phyloP scores from a whole-genome alignment of 2,113 vertebrate species.

The Aegotheles bennettii region DNA sequence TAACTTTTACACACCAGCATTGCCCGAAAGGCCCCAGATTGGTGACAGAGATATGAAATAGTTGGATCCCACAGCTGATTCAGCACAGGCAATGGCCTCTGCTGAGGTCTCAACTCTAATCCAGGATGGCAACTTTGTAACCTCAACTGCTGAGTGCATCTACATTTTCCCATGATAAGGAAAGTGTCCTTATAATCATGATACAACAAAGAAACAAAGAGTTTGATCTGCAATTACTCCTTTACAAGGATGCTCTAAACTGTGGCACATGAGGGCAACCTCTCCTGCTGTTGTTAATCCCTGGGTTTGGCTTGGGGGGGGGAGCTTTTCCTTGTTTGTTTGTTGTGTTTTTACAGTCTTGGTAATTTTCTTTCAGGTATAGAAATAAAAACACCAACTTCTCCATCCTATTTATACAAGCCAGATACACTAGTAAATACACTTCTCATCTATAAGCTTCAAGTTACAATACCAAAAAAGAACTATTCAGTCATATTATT shows the following conservation, averaged over 20 bases:
- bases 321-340: background rate
- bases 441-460: background rate
- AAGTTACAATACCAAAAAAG: background rate
- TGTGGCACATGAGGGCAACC: background rate
- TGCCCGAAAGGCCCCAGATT: background rate
- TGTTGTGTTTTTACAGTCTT: background rate
- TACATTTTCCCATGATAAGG: background rate
- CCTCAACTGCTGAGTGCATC: background rate
- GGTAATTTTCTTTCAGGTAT: background rate
- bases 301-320: rapidly evolving
- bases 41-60: background rate
- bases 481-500: background rate
- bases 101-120: background rate
- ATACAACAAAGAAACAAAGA: background rate
- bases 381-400: background rate
- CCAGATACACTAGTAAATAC: background rate
- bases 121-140: background rate
- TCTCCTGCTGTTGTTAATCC: background rate
- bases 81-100: background rate
- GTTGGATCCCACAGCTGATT: background rate
- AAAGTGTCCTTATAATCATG: background rate
- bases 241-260: background rate
- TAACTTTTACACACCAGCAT: background rate
- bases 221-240: background rate
- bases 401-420: background rate